Conservation (phyloP, 53 echinoderm and acorn worm genomes). For the Luidia sarsii region DNA sequence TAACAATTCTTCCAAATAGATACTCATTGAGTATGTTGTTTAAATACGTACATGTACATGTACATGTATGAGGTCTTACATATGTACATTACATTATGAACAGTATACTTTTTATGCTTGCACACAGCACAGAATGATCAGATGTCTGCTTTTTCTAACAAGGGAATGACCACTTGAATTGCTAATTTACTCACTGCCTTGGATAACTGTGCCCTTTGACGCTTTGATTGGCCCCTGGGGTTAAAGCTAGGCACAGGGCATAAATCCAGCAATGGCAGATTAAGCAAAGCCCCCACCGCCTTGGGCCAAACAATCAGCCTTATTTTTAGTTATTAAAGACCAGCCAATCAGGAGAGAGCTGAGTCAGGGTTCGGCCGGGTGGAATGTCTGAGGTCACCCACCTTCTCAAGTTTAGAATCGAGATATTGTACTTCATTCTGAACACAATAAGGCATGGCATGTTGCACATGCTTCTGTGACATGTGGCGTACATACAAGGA, state of each 20-base stretch:
- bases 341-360: slow-evolving; percentile 11
- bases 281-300: slow-evolving; percentile 1
- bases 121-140: neutral
- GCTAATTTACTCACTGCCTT: slow-evolving; percentile 34
- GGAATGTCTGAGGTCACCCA: slow-evolving; percentile 46
- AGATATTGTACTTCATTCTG: neutral
- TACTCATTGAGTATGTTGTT: no score
- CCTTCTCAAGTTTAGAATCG: slow-evolving; percentile 6
- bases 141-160: neutral
- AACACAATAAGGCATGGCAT: neutral
- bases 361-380: slow-evolving; percentile 14
- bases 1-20: no score
- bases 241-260: slow-evolving; percentile 1
- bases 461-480: no score
- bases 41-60: no score
- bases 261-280: slow-evolving; percentile 11
- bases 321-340: slow-evolving; percentile 34
- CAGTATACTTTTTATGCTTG: no score
- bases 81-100: no score
- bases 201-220: slow-evolving; percentile 46
- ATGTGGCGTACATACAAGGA: no score
- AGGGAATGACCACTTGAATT: slow-evolving; percentile 13
- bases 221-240: slow-evolving; percentile 53
- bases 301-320: slow-evolving; percentile 47
- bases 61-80: no score